These are phyloP conservation scores for Leptopilina myrica DNA, from an alignment of 2,888 invertebrate species.

Conservation along the genomic window DNA sequence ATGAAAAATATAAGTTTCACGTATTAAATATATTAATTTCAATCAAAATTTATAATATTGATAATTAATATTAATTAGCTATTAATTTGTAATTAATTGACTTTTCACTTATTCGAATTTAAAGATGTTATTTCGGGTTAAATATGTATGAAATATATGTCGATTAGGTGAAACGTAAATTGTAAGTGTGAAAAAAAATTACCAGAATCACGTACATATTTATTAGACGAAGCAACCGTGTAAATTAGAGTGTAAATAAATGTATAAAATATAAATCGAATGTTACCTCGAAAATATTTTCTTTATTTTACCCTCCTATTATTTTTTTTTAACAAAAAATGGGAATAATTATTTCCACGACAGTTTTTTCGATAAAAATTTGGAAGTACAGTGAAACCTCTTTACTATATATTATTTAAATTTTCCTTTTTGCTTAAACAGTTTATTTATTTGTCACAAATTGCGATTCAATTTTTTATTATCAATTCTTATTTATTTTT, in stretches of 20 bases:
- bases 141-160: background rate
- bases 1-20: too few species aligned
- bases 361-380: too few species aligned
- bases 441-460: too few species aligned
- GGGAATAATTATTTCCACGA: too few species aligned
- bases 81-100: too few species aligned
- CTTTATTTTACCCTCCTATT: background rate
- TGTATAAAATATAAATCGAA: conserved; percentile 67
- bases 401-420: too few species aligned
- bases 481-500: too few species aligned
- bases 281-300: conserved; percentile 23
- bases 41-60: too few species aligned
- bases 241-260: conserved; percentile 76
- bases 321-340: background rate
- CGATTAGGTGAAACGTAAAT: conserved; percentile 4
- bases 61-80: too few species aligned
- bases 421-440: too few species aligned
- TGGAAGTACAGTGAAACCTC: too few species aligned
- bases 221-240: conserved; percentile 61
- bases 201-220: conserved; percentile 52
- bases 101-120: background rate
- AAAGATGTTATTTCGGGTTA: conserved; percentile 11
- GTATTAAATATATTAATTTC: too few species aligned
- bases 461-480: background rate
- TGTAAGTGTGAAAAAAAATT: conserved; percentile 43